Base-by-base conservation (phyloP, 1,140 invertebrate species). In the Thaumetopoea pityocampa region DNA sequence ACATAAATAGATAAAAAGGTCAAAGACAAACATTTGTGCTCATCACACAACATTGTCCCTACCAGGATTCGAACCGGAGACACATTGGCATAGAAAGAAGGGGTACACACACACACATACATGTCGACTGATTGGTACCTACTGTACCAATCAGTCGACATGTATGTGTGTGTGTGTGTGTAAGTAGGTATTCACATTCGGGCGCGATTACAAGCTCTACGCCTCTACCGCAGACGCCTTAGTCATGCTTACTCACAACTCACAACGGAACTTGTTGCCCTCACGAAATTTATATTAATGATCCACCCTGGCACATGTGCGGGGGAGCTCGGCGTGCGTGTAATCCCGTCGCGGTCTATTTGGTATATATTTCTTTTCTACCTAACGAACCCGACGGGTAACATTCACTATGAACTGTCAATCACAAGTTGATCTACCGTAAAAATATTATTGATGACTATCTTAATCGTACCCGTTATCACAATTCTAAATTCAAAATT, bases 271-370 rank as follows among this genome's bases (percentile, higher is more conserved):
- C 50, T 55, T 52, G 51, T 50, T 60, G 46, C 52, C 56, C 51
- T 56, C 48, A 49, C 37, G 47, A 51, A 64, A 64, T 46, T 60
- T 60, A 54, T 60, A 60, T 60, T 57, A 53, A 64, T 64, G 51
- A 57, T 56, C 42, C 19, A n/a, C n/a, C 32, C 22, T 33, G 18
- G 50, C 41, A 37, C 37, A 38, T 23, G 35, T 23, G 24, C 29
- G 7, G 19, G 20, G 23, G 34, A 30, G 27, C 30, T 30, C 28
- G 36, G 44, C 47, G 29, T 16, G 23, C 27, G 44, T 48, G 35
- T 50, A 56, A 56, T 51, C 41, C 41, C 20, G 33, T 34, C 35
- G 48, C 30, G 38, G 42, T 50, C 42, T 52, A 43, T 47, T 34
- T 35, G 36, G 29, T 27, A 33, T 33, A 43, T 26, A 50, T 42